Percentiles rank a stretch among this genome's conserved stretches.
phyloP scores from a whole-genome alignment of 2,113 vertebrate species.

The Amazona guildingii region DNA sequence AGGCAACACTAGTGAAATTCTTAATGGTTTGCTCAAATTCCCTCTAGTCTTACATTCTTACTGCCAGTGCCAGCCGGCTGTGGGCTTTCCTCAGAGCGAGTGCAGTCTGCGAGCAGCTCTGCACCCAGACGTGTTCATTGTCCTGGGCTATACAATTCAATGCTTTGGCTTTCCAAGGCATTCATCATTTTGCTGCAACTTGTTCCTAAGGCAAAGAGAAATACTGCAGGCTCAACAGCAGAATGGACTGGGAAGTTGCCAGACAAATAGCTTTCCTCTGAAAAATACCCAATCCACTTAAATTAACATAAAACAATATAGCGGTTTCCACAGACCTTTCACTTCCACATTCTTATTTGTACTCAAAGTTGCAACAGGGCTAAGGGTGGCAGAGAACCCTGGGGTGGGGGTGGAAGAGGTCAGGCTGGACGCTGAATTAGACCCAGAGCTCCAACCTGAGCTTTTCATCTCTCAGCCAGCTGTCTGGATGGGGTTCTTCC shows the following conservation, averaged over 20 bases:
- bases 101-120: not conserved
- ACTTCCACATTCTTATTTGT: not conserved
- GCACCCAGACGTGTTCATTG: fast-evolving
- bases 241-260: not conserved
- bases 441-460: not conserved
- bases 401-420: not conserved
- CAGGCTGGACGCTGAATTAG: not conserved
- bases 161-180: not conserved
- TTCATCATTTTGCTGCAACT: not conserved
- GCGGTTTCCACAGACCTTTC: not conserved
- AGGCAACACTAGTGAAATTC: not conserved
- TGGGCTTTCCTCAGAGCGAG: not conserved
- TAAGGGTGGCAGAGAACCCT: not conserved
- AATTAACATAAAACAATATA: not conserved
- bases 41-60: not conserved
- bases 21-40: not conserved
- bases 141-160: not conserved
- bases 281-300: not conserved
- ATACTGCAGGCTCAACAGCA: not conserved
- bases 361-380: not conserved
- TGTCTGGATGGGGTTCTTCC: not conserved
- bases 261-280: not conserved
- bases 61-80: not conserved
- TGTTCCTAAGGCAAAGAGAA: not conserved
- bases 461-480: not conserved